Base-by-base conservation (phyloP, 2,113 vertebrate genomes). In the Alligator sinensis region DNA sequence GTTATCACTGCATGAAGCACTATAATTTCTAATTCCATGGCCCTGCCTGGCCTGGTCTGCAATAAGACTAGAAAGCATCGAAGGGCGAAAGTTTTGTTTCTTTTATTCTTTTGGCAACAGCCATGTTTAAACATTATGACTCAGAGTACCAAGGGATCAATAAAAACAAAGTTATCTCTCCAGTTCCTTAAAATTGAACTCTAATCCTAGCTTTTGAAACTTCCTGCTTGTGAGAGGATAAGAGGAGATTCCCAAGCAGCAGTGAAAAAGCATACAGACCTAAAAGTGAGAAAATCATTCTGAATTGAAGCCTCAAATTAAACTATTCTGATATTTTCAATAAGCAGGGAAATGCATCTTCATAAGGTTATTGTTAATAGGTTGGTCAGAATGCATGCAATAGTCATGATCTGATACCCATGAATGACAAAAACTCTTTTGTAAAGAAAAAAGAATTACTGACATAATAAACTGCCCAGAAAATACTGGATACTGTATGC, bases 141-240 rank as follows among this genome's bases (percentile, higher is more conserved):
- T 98, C 94, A 96, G 84, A 93, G 60, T 64, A 95, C 74, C 72
- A 47, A 66, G 94, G 94, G 91, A 97, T 96, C 88, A 89, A 96
- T 95, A 90, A 96, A 98, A 96, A 86, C 47, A 72, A 34, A 77
- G 86, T 95, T 97, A 87, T 97, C 86, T 97, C 38, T 75, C 86
- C 72, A 79, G 28, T 87, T 86, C 55, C 86, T 96, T 94, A 91
- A 91, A 94, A 94, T 82, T 59, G 27, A 96, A 90, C 74, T 95
- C 78, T 95, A 86, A 94, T 91, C 21, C 57, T 79, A 34, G 24
- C 90, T 95, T 28, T 21, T 92, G 74, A 74, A 91, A 85, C 88
- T 96, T 96, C 91, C 89, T 95, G 85, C 60, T 93, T 87, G 62
- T 93, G 88, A 87, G 74, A 90, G 47, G 82, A 38, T 89, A 66